A percentile compares a stretch with the other conserved stretches of the same genome.
phyloP scores from a whole-genome alignment of 2,888 invertebrate genomes.

The Campoplex nolae region DNA sequence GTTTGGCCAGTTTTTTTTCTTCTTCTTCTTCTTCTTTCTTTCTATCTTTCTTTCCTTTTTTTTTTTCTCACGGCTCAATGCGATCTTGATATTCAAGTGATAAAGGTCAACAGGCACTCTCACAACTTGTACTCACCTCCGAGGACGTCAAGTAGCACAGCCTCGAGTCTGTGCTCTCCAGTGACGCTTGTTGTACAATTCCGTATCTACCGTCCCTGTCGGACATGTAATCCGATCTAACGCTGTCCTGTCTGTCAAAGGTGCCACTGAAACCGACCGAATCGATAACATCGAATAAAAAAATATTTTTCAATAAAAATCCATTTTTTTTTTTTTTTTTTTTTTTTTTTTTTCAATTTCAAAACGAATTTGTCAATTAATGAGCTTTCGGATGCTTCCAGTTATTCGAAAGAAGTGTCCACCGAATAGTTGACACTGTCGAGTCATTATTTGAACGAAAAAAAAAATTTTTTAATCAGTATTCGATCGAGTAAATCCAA shows the following conservation, averaged over 20 bases:
- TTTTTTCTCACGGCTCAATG: slow-evolving; percentile 54
- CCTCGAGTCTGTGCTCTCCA: slow-evolving; percentile 97
- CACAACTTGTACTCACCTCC: slow-evolving; percentile 90
- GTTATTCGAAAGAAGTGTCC: background rate
- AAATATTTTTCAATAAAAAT: background rate
- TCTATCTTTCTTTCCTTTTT: background rate
- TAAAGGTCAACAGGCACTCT: slow-evolving; percentile 77
- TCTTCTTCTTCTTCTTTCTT: background rate
- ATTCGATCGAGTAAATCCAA: no score
- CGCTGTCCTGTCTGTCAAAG: slow-evolving; percentile 95
- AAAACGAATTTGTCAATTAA: background rate
- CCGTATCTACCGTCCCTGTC: slow-evolving; percentile 94
- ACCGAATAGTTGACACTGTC: background rate
- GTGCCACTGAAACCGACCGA: slow-evolving; percentile 88
- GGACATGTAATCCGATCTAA: slow-evolving; percentile 95
- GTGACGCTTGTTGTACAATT: slow-evolving; percentile 96
- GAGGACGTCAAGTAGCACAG: slow-evolving; percentile 97
- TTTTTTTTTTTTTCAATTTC: no score
- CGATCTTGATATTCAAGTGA: slow-evolving; percentile 73
- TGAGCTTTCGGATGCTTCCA: background rate
- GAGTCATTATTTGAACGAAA: no score
- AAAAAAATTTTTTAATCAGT: no score
- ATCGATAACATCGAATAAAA: slow-evolving; percentile 24
- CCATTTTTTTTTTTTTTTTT: background rate
- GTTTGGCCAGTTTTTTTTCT: slow-evolving; percentile 18